These are phyloP conservation scores for Chalcis sispes DNA, from an alignment of 2,888 invertebrate species.

Conservation along the genomic window DNA sequence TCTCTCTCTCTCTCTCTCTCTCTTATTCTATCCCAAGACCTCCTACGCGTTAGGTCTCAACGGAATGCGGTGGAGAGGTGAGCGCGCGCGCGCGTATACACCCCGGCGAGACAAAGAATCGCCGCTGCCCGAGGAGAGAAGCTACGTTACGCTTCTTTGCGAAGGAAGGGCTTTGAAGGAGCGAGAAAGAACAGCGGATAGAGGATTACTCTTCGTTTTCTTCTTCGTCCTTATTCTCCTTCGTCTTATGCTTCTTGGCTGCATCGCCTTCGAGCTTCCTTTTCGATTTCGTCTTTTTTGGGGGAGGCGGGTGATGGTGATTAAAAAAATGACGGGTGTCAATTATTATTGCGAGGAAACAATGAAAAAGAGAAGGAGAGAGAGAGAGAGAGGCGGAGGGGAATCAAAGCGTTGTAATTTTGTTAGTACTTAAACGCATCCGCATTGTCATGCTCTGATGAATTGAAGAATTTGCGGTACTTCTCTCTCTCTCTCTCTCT, in stretches of 20 bases:
- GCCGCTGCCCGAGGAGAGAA: conserved; percentile 46
- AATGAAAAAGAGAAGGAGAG: background rate
- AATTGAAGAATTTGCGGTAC: background rate
- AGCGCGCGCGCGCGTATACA: conserved; percentile 2
- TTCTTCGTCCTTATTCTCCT: background rate
- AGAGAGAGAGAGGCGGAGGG: too few species aligned
- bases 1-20: background rate
- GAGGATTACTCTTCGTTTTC: background rate
- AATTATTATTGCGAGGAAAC: conserved; percentile 22
- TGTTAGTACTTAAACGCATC: background rate
- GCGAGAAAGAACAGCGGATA: too few species aligned
- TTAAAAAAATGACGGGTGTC: conserved; percentile 46
- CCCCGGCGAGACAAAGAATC: conserved; percentile 56
- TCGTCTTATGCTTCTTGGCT: background rate
- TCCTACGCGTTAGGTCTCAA: conserved; percentile 44
- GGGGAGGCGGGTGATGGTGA: conserved; percentile 5
- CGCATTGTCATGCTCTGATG: too few species aligned
- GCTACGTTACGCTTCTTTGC: conserved; percentile 27
- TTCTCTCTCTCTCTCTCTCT: background rate
- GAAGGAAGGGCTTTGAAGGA: too few species aligned
- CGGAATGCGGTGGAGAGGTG: conserved; percentile 60
- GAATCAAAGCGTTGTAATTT: too few species aligned
- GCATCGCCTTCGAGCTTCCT: background rate
- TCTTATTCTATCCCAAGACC: conserved; percentile 32
- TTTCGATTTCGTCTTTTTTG: too few species aligned